Evolutionary conservation across 2,888 invertebrate genomes (phyloP), one percentile per base, ranked within the genome.

Genomic region (Petrophora chlorosata): DNA sequence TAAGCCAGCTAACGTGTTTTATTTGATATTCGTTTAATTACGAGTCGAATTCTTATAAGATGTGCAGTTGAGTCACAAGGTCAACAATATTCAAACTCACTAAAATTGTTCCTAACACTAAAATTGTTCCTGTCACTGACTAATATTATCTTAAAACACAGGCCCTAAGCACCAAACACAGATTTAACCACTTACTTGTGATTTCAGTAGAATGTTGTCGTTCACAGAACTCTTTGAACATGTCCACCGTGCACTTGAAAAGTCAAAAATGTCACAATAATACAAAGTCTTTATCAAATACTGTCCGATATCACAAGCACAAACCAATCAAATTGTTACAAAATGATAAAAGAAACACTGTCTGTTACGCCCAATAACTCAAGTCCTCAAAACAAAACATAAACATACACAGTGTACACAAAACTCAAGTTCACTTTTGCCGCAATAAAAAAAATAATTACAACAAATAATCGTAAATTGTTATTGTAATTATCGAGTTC

Each of bases 351-450:
- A 69, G 55, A 66, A 74, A 75, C 80, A 82, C 79, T 79, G 82
- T 81, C 79, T 77, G 74, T 66, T 72, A 80, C 79, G 78, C 81
- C 82, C 83, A 74, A 76, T 74, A 79, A 79, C 64, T 59, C 65
- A 70, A 81, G 82, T 82, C 76, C 73, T 70, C 63, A 82, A 82
- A 82, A 78, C 82, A 82, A 81, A 82, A 84, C 82, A 82, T 81
- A 78, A 81, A 81, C 78, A 82, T 70, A 73, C 81, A 76, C 77
- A 75, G 50, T 63, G 76, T 76, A 74, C 80, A 81, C 78, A 78
- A 74, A 80, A 76, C 67, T 72, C 69, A 65, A 76, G 81, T 82
- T 76, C 81, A 81, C 81, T 69, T 38, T 39, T 63, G 56, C 61
- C 45, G 49, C 55, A 52, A 66, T n/a, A n/a, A 70, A 71, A 73